phyloP scores from a whole-genome alignment of 2,888 invertebrate genomes.

The Rhamphomyia laevipes region DNA sequence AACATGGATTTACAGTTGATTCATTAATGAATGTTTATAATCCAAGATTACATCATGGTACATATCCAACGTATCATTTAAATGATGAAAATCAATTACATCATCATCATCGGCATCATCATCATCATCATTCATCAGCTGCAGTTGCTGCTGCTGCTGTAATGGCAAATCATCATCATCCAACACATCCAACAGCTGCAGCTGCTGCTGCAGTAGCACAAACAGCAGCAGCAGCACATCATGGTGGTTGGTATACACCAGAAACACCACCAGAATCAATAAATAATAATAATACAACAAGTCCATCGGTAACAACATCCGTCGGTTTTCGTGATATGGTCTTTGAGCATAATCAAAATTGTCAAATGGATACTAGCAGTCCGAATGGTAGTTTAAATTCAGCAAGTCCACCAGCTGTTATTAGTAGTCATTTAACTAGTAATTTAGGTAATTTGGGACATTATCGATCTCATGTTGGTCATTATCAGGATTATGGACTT shows the following conservation, averaged over 20 bases:
- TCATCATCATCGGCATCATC: slow-evolving; percentile 26
- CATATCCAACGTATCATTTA: slow-evolving; percentile 35
- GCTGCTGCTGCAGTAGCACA: slow-evolving; percentile 17
- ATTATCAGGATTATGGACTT: slow-evolving; percentile 38
- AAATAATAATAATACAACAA: slow-evolving; percentile 21
- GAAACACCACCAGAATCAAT: slow-evolving; percentile 33
- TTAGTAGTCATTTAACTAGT: slow-evolving; percentile 30
- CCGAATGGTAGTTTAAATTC: slow-evolving; percentile 38
- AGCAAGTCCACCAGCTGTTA: slow-evolving; percentile 33
- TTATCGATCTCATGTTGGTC: slow-evolving; percentile 32
- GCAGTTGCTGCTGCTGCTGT: slow-evolving; percentile 11
- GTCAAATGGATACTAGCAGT: slow-evolving; percentile 37
- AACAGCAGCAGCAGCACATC: slow-evolving; percentile 17
- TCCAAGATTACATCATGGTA: slow-evolving; percentile 36
- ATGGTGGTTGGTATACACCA: slow-evolving; percentile 38
- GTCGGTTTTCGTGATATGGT: slow-evolving; percentile 36
- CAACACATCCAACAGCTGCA: slow-evolving; percentile 13
- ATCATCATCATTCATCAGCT: slow-evolving; percentile 21
- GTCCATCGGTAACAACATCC: slow-evolving; percentile 16
- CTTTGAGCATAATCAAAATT: slow-evolving; percentile 37
- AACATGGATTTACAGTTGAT: slow-evolving; percentile 38
- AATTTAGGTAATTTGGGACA: slow-evolving; percentile 35
- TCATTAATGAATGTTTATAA: slow-evolving; percentile 39
- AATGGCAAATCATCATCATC: slow-evolving; percentile 11
- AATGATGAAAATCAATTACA: slow-evolving; percentile 36